A percentile compares a stretch with the other conserved stretches of the same genome.
These are phyloP conservation scores for Pollenia angustigena DNA, from an alignment of 2,888 invertebrate species.

Conservation along the genomic window DNA sequence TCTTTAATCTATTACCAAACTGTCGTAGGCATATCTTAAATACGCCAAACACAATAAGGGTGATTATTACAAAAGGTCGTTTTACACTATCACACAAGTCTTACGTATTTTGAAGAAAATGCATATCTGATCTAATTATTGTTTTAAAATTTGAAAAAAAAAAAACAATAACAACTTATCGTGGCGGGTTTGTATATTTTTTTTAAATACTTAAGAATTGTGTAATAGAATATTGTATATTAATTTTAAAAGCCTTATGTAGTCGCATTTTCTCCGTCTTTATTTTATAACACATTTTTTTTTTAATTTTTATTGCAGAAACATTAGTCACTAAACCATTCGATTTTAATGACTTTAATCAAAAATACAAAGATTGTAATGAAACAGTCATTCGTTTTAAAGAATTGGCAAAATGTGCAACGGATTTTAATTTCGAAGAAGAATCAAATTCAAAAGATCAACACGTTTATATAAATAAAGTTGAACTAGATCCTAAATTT, in stretches of 20 bases:
- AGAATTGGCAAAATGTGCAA: slow-evolving; percentile 68
- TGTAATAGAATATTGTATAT: background rate
- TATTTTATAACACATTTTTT: background rate
- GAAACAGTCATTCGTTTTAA: slow-evolving; percentile 58
- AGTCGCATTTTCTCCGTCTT: no score
- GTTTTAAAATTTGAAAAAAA: no score
- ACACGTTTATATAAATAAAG: background rate
- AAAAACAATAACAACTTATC: no score
- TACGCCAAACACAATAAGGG: no score
- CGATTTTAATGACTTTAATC: slow-evolving; percentile 73
- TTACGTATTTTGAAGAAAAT: no score
- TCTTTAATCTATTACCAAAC: no score
- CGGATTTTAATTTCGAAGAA: slow-evolving; percentile 12
- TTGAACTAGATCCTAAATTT: background rate
- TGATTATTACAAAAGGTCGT: no score
- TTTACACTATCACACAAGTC: no score
- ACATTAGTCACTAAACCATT: slow-evolving; percentile 79
- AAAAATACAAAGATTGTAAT: slow-evolving; percentile 65
- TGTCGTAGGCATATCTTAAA: no score
- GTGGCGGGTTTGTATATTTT: no score
- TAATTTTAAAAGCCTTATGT: background rate
- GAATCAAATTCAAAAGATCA: background rate
- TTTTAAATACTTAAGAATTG: no score
- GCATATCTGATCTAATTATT: no score
- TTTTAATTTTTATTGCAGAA: slow-evolving; percentile 72